Evolutionary conservation across 2,888 invertebrate species (phyloP).

Genomic region (Drosophila anomelani): DNA sequence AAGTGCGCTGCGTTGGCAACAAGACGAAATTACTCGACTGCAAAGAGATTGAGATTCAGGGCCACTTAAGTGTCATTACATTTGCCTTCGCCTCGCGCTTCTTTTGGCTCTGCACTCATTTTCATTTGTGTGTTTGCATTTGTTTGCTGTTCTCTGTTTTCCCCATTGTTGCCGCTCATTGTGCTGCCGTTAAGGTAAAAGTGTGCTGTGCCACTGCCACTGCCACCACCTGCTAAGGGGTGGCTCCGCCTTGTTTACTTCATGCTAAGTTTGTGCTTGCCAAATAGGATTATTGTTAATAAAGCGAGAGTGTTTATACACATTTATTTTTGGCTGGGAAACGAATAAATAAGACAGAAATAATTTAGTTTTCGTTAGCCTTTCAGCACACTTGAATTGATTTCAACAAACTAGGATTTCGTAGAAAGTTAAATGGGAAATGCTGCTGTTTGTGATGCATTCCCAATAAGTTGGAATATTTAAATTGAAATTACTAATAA

Average conservation of each 20-base stretch:
- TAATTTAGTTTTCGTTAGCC: background rate
- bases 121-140: constrained; percentile 30
- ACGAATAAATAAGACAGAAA: background rate
- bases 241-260: constrained; percentile 9
- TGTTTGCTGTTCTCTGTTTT: constrained; percentile 9
- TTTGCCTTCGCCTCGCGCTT: constrained; percentile 24
- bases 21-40: constrained; percentile 70
- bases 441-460: background rate
- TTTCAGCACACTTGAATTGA: background rate
- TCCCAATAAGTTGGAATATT: background rate
- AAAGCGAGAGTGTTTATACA: constrained; percentile 5
- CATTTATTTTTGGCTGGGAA: constrained; percentile 13
- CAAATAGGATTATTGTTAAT: constrained; percentile 31
- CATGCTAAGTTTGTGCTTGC: constrained; percentile 16
- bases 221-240: constrained; percentile 3
- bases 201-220: background rate
- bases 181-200: constrained; percentile 39
- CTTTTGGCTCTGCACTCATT: constrained; percentile 22
- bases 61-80: constrained; percentile 69
- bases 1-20: constrained; percentile 42
- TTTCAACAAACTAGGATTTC: background rate
- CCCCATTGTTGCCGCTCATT: constrained; percentile 31
- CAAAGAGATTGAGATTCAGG: constrained; percentile 73
- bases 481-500: background rate
- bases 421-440: background rate